phyloP scores from a whole-genome alignment of 2,113 vertebrate species.

The Gobio gobio region DNA sequence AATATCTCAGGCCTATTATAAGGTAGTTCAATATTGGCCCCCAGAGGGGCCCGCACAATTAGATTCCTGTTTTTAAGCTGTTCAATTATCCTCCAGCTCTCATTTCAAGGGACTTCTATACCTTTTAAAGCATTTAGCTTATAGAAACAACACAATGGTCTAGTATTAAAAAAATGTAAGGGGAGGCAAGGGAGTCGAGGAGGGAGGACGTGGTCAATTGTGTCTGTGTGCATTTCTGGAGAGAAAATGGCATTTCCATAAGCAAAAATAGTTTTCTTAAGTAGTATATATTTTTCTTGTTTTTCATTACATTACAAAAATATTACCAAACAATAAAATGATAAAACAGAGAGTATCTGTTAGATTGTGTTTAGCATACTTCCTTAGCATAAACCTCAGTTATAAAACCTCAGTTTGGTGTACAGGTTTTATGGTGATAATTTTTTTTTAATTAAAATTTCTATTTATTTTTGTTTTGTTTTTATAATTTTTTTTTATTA shows the following conservation, averaged over 20 bases:
- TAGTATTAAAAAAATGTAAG: conserved; percentile 19
- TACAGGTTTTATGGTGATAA: too few relatives aligned
- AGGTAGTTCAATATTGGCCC: conserved; percentile 93
- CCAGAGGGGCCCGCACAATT: conserved; percentile 92
- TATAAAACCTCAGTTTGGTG: neutral
- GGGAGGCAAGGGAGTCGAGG: conserved; percentile 16
- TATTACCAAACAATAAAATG: neutral
- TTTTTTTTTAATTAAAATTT: neutral
- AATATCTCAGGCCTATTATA: conserved; percentile 97
- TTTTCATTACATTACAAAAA: conserved; percentile 64
- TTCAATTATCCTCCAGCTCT: conserved; percentile 97
- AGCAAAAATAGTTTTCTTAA: conserved; percentile 38
- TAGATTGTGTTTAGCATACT: conserved; percentile 12
- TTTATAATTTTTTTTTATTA: neutral
- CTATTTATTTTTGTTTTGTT: neutral
- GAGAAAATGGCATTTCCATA: conserved; percentile 17
- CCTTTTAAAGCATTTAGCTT: conserved; percentile 76
- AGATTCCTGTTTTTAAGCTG: conserved; percentile 99
- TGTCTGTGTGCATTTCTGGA: conserved; percentile 38
- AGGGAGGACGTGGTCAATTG: neutral
- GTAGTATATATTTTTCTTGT: conserved; percentile 64
- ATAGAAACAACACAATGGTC: conserved; percentile 85
- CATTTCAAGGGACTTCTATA: conserved; percentile 87
- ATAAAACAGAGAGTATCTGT: neutral
- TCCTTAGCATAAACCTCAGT: neutral